phyloP scores from a whole-genome alignment of 2,888 invertebrate genomes.

The Carpatolechia fugitivella region DNA sequence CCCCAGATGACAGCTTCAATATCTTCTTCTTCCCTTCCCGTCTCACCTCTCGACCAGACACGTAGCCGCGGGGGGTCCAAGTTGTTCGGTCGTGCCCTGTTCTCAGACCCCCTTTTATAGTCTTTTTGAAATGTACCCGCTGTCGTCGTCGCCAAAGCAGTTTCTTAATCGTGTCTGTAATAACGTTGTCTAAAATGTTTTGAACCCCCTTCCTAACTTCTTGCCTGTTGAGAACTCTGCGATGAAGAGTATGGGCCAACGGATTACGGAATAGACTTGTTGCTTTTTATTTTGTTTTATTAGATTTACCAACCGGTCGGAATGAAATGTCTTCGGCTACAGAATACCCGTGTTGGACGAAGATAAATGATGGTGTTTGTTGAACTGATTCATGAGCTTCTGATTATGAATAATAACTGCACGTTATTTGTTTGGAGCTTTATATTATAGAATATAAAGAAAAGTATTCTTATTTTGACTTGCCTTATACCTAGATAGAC shows the following conservation, averaged over 20 bases:
- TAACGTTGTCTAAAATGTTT: not conserved
- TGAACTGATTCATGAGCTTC: constrained; percentile 13
- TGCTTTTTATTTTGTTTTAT: constrained; percentile 62
- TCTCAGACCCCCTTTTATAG: constrained; percentile 9
- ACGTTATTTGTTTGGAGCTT: not conserved
- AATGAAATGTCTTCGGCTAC: constrained; percentile 45
- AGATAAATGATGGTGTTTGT: constrained; percentile 36
- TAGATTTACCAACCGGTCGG: constrained; percentile 47
- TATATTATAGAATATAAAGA: too few relatives aligned
- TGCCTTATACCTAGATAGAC: too few relatives aligned
- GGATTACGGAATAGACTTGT: constrained; percentile 69
- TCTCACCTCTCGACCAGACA: constrained; percentile 25
- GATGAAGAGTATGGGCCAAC: constrained; percentile 41
- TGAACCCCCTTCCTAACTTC: not conserved
- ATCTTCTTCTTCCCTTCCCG: constrained; percentile 24
- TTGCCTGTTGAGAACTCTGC: not conserved
- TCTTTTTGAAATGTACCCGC: not conserved
- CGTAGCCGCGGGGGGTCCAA: constrained; percentile 16
- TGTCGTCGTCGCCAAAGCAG: not conserved
- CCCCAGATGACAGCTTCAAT: constrained; percentile 65
- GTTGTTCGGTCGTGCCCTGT: constrained; percentile 3
- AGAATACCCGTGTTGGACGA: constrained; percentile 39
- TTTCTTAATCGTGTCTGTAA: not conserved
- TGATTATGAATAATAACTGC: constrained; percentile 5
- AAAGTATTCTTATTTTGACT: too few relatives aligned